A percentile compares a stretch with the other conserved stretches of the same genome.
phyloP scores from a whole-genome alignment of 2,113 vertebrate species.

The Haliaeetus leucogaster region DNA sequence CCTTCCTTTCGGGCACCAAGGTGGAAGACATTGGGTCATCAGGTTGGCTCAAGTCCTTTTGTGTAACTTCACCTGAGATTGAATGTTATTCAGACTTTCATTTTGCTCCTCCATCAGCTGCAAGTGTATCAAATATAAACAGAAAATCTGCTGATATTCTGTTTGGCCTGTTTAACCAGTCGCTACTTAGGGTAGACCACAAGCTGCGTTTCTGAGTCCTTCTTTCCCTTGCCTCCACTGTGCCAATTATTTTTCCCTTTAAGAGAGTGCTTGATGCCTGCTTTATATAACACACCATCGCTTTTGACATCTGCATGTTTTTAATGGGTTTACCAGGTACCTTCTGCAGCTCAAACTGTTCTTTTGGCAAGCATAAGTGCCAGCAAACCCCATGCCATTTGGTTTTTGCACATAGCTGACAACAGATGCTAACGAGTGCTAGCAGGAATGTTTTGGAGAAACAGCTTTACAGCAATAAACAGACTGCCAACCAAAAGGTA shows the following conservation, averaged over 20 bases:
- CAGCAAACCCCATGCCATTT: slow-evolving; percentile 6
- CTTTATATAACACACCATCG: not conserved
- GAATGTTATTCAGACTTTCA: not conserved
- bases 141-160: not conserved
- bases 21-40: not conserved
- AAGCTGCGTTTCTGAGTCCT: not conserved
- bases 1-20: not conserved
- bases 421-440: slow-evolving; percentile 28
- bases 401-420: slow-evolving; percentile 25
- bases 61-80: not conserved
- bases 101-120: not conserved
- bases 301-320: slow-evolving; percentile 31
- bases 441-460: slow-evolving; percentile 13
- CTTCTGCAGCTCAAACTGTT: slow-evolving; percentile 55
- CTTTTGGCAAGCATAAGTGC: slow-evolving; percentile 23
- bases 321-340: slow-evolving; percentile 28
- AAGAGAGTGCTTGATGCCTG: not conserved
- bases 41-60: not conserved
- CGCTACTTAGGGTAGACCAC: not conserved
- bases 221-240: not conserved
- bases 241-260: not conserved
- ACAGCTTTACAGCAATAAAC: not conserved
- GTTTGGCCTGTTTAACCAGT: not conserved
- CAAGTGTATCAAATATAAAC: not conserved
- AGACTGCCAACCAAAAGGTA: slow-evolving; percentile 26